Evolutionary conservation across 2,113 vertebrate genomes (phyloP), one percentile per base, ranked within the genome.

Genomic region (Neogobius melanostomus): DNA sequence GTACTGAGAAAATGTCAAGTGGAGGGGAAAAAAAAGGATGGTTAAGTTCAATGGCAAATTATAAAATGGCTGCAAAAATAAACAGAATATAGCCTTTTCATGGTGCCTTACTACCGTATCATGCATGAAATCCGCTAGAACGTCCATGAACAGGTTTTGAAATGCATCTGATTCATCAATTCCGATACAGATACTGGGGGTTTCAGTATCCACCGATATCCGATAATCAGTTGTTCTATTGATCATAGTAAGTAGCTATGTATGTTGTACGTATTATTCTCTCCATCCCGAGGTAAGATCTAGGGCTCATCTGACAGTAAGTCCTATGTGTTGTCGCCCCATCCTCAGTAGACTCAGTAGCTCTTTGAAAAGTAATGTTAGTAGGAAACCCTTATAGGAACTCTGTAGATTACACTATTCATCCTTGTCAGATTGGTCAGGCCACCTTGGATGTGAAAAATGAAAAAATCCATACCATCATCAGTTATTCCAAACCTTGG

Each of bases 261-360:
- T 21, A 1, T 21, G 21, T 21, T 21, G 2, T 21, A 21, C 21
- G 48, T 52, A 67, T 72, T 45, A 63, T 74, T 76, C 66, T 60
- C 69, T 74, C 51, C 75, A 48, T 66, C 77, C 49, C 7, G 4
- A 67, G 75, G 84, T 72, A 59, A 71, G 15, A 53, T 72, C 51
- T 67, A 68, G 75, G 69, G 74, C 59, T 80, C 78, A 85, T 80
- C 71, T 71, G 74, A 81, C 43, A 47, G 68, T 79, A 79, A 83
- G 28, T 86, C 74, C 82, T 80, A 68, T 63, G 64, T 61, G 14
- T n/a, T 56, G 82, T 48, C 14, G 44, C 72, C 78, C 51, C 21
- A 61, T 82, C 82, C 77, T 52, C 65, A 69, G 66, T 45, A 61
- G 66, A 11, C 60, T 64, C 71, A 80, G 74, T 47, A 52, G 64